phyloP scores from a whole-genome alignment of 2,888 invertebrate species.

The Seira ritae region DNA sequence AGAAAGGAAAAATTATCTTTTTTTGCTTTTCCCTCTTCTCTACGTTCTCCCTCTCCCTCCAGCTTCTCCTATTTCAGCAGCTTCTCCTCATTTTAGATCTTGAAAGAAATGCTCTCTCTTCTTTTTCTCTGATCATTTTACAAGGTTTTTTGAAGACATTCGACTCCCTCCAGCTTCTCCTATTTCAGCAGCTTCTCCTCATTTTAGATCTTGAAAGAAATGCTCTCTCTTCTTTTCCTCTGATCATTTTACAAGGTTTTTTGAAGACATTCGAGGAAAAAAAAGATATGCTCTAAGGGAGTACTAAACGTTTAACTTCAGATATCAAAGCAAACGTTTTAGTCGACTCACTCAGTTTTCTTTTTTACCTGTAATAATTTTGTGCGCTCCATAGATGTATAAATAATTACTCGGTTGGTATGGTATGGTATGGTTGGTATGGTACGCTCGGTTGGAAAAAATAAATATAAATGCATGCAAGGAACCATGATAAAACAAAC shows the following conservation, averaged over 20 bases:
- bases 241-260: background rate
- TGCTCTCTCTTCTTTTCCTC: background rate
- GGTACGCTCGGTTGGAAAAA: too few species aligned
- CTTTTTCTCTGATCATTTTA: constrained; percentile 1
- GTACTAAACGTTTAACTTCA: constrained; percentile 2
- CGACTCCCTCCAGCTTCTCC: too few species aligned
- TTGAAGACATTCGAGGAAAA: background rate
- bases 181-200: too few species aligned
- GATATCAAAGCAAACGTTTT: constrained; percentile 6
- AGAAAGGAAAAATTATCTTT: background rate
- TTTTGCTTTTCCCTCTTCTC: background rate
- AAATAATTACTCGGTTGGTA: too few species aligned
- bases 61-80: background rate
- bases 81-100: background rate
- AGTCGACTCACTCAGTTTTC: background rate
- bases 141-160: background rate
- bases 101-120: background rate
- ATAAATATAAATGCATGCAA: background rate
- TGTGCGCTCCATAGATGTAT: too few species aligned
- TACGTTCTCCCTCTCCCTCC: background rate
- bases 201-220: background rate
- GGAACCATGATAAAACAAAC: background rate
- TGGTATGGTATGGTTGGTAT: too few species aligned
- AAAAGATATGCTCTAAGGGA: background rate
- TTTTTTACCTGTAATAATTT: background rate